Base-by-base conservation (phyloP, 2,888 invertebrate genomes). In the Eurytoma californica region DNA sequence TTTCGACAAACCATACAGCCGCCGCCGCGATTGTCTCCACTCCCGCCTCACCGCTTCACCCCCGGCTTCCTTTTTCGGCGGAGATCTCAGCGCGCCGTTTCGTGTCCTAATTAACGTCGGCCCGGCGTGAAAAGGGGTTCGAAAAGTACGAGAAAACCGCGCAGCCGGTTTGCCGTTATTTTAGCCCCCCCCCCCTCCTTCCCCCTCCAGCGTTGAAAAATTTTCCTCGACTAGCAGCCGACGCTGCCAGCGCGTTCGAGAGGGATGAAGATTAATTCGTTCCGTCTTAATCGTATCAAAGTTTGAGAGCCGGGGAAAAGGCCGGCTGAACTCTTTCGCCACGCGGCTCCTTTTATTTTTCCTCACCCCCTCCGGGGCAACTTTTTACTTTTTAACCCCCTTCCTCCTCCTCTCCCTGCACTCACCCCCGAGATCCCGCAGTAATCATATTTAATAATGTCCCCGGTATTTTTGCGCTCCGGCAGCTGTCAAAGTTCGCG, bases 231-330 rank as follows among this genome's bases (percentile, higher is more conserved):
- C 74, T 84, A 84, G 85, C 84, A 84, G 83, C 86, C 85, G 86
- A 86, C 86, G 86, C 85, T 84, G 85, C 39, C 39, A 39, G 39
- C 39, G 39, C 39, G 39, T 84, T 85, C 85, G 83, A 84, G 83
- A 83, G 83, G 88, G 90, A 90, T 88, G 90, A 90, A 90, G 90
- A 90, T 90, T 90, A 90, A 90, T 90, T 90, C 90, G 87, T 89
- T 89, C 86, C 88, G 88, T 90, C 89, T 89, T 90, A 90, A 90
- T 90, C 90, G 90, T 86, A 88, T 90, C 89, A 90, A 90, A 90
- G 88, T 90, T 90, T 88, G 87, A 89, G 87, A 88, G 87, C 86
- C 87, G 84, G 85, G 84, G 84, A 84, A 84, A 85, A 83, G 84
- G 83, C 84, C 86, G 84, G 85, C 84, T 83, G 84, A 86, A 84